These are phyloP conservation scores for Serripes groenlandicus DNA, from an alignment of 2,888 invertebrate species.

Conservation along the genomic window DNA sequence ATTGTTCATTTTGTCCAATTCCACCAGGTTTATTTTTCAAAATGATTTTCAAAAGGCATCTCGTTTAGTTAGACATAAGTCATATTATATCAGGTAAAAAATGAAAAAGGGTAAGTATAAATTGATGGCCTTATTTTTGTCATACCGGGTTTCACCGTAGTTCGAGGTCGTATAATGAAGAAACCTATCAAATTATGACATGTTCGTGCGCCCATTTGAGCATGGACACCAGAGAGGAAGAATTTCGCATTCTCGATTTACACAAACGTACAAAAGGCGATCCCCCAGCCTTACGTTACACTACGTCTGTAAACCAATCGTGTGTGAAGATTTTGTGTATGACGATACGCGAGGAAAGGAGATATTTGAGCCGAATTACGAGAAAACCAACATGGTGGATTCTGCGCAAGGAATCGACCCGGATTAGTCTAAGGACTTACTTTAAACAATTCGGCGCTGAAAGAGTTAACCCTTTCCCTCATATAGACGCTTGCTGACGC, in stretches of 20 bases:
- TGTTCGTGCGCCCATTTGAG: slow-evolving; percentile 16
- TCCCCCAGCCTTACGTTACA: not conserved
- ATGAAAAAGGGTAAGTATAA: not conserved
- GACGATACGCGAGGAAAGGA: not conserved
- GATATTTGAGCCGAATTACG: no score
- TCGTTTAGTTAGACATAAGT: not conserved
- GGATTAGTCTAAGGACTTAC: no score
- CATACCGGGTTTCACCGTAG: not conserved
- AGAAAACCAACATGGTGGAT: no score
- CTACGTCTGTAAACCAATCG: not conserved
- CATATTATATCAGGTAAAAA: not conserved
- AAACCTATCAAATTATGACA: slow-evolving; percentile 10
- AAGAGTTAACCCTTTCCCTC: no score
- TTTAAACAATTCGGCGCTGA: no score
- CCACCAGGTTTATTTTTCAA: no score
- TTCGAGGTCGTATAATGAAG: not conserved
- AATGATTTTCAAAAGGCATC: no score
- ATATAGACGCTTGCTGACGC: no score
- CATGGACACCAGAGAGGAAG: not conserved
- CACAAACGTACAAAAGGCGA: slow-evolving; percentile 1
- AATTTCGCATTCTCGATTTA: slow-evolving; percentile 18
- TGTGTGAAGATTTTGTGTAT: not conserved
- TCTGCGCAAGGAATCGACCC: no score
- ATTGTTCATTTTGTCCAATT: no score
- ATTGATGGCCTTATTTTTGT: not conserved